Evolutionary conservation across 2,113 vertebrate genomes (phyloP).

Genomic region (Pao palembangensis): DNA sequence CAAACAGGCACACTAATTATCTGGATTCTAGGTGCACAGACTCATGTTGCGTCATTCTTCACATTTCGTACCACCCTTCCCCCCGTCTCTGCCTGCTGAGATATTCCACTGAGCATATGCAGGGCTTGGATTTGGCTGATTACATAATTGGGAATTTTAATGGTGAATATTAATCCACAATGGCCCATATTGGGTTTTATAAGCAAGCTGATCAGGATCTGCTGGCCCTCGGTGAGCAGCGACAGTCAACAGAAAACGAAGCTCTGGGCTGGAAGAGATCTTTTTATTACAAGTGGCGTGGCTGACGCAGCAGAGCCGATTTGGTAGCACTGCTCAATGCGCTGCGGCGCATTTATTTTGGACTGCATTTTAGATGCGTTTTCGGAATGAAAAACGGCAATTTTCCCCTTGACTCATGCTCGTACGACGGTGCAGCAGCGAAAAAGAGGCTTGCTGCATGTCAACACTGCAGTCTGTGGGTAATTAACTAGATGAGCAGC

Average conservation of each 20-base stretch:
- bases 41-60: slow-evolving; percentile 43
- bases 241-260: slow-evolving; percentile 28
- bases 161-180: slow-evolving; percentile 73
- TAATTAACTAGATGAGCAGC: slow-evolving; percentile 70
- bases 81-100: slow-evolving; percentile 32
- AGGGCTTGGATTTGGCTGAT: slow-evolving; percentile 70
- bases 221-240: slow-evolving; percentile 37
- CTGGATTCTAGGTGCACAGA: slow-evolving; percentile 20
- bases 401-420: slow-evolving; percentile 4
- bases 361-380: not conserved
- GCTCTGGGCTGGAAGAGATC: slow-evolving; percentile 27
- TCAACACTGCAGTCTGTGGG: slow-evolving; percentile 62
- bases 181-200: slow-evolving; percentile 66
- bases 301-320: slow-evolving; percentile 30
- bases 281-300: slow-evolving; percentile 45
- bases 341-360: slow-evolving; percentile 3
- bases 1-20: slow-evolving; percentile 3
- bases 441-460: slow-evolving; percentile 36
- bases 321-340: slow-evolving; percentile 6
- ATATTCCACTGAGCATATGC: slow-evolving; percentile 67
- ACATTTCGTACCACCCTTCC: slow-evolving; percentile 23
- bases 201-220: slow-evolving; percentile 67
- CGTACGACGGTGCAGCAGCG: slow-evolving; percentile 6
- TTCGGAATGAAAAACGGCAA: not conserved
- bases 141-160: slow-evolving; percentile 76